These are phyloP conservation scores for Empidonax alnorum DNA, from an alignment of 2,113 vertebrate genomes.

Conservation along the genomic window DNA sequence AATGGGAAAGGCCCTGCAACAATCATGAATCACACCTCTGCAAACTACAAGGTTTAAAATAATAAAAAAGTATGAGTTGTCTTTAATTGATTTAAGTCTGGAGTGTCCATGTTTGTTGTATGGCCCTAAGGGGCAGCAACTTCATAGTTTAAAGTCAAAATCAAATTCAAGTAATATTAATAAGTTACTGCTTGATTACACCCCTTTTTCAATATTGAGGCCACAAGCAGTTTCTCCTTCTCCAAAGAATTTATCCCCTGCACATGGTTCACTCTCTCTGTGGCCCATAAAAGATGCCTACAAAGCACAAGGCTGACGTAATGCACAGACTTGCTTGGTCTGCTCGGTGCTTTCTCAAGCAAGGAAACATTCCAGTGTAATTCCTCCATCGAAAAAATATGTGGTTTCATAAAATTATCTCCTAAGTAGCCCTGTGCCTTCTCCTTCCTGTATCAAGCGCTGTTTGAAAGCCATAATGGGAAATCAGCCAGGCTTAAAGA, in stretches of 20 bases:
- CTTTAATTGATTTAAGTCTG: not conserved
- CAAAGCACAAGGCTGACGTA: not conserved
- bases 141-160: not conserved
- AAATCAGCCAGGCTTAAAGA: constrained; percentile 53
- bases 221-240: not conserved
- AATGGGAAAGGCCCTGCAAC: not conserved
- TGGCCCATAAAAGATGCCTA: not conserved
- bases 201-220: not conserved
- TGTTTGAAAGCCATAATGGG: constrained; percentile 1
- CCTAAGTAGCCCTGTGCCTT: not conserved
- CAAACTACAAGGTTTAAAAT: not conserved
- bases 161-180: not conserved
- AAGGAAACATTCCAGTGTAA: not conserved
- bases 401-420: not conserved
- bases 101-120: fast-evolving
- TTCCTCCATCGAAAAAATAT: fast-evolving
- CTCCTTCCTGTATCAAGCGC: constrained; percentile 20
- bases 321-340: not conserved
- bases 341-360: not conserved
- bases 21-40: not conserved
- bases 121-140: not conserved
- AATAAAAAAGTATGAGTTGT: not conserved
- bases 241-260: not conserved
- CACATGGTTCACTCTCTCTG: not conserved
- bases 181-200: not conserved